Percentiles rank a stretch among this genome's conserved stretches.
phyloP scores from a whole-genome alignment of 2,113 vertebrate genomes.

The Eira barbara region DNA sequence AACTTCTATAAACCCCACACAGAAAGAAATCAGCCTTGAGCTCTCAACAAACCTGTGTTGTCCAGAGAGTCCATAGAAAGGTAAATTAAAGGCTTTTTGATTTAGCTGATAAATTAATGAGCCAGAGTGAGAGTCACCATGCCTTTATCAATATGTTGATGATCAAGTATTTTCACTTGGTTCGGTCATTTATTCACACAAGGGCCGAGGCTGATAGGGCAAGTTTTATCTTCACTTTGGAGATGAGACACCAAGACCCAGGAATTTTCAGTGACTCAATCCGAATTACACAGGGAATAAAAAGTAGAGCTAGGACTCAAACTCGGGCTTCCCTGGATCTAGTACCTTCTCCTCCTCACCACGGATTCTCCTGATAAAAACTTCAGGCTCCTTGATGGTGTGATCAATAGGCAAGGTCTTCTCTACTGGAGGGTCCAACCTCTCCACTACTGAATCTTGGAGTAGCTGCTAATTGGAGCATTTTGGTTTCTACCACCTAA shows the following conservation, averaged over 20 bases:
- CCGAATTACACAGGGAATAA: background rate
- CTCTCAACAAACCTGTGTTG: background rate
- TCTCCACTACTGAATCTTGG: background rate
- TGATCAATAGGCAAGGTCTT: background rate
- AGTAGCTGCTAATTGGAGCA: background rate
- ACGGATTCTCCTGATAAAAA: background rate
- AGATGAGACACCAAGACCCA: background rate
- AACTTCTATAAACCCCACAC: background rate
- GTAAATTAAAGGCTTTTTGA: background rate
- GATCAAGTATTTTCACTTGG: background rate
- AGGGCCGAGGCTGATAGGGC: background rate
- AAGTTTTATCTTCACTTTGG: background rate
- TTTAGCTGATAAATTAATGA: background rate
- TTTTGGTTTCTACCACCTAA: background rate
- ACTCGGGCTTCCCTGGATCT: background rate
- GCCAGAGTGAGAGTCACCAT: background rate
- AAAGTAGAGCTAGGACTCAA: background rate
- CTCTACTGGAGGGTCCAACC: background rate
- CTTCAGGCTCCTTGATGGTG: background rate
- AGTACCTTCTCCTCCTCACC: background rate
- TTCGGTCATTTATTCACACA: background rate
- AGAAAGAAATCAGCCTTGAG: background rate
- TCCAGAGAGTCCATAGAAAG: background rate
- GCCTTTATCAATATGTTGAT: background rate
- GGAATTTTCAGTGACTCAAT: background rate